Base-by-base conservation (phyloP, 2,888 invertebrate genomes). In the Synergus gifuensis region DNA sequence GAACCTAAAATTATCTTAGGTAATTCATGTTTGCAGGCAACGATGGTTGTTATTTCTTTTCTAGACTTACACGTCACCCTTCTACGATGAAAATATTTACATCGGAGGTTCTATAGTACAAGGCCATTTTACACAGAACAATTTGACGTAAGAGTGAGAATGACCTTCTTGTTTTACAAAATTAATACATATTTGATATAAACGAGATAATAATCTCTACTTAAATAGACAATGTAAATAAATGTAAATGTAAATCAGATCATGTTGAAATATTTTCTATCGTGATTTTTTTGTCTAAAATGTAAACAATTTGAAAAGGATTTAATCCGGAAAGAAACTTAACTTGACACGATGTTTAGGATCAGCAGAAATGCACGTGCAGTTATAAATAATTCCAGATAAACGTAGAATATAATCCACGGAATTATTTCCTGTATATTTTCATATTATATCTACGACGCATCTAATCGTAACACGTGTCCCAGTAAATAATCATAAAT, bases 1-100 rank as follows among this genome's bases (percentile, higher is more conserved):
- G 64, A 44, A 76, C 76, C 83, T 81, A 83, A 81, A 79, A 79
- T 82, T 81, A 81, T 64, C 76, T 76, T 4, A 9, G 62, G 76
- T 77, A 78, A 77, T 69, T 80, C 82, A 79, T 69, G 63, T 58
- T 79, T 77, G 73, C 46, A 40, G 44, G 66, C n/a, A 66, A 22
- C 44, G 66, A n/a, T 44, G 44, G 42, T 66, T 66, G 42, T 66
- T 66, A 44, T 42, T 66, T 66, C 66, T 66, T 66, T 66, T 66
- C 18, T 73, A 11, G 28, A 46, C 46, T n/a, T 12, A 62, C 76
- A 42, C 76, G 44, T 76, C 63, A 62, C 22, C 76, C 14, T 49
- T 40, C 18, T 36, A 11, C n/a, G 46, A 79, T 76, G 62, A 80
- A 36, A 78, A 79, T 79, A 78, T 78, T 81, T 79, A 78, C 67